Evolutionary conservation across 2,797 vertebrate species (phyloP), one percentile per base, ranked within the genome.

Genomic region (Chromobotia macracanthus): DNA sequence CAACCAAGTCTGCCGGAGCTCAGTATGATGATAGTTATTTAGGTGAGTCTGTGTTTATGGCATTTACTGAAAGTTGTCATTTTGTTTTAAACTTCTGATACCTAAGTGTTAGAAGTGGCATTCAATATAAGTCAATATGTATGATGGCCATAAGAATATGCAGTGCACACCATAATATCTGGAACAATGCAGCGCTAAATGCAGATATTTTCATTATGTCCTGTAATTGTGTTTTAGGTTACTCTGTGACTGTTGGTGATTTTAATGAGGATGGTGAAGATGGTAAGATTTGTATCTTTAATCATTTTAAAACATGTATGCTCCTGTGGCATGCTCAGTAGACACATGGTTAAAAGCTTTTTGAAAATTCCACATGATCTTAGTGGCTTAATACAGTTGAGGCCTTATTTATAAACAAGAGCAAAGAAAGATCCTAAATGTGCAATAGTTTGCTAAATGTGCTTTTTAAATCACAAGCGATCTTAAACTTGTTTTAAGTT

Each of bases 1-100:
- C 95, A 72, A 99, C 97, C 38, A 94, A 93, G 48, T 85, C 96
- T 0, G 96, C 97, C 31, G 91, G 93, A 1, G 95, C 96, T 25
- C 87, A 92, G 82, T 98, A 95, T 38, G 97, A 99, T 72, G 97
- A 99, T 93, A 99, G 97, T 88, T 99, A 99, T 86, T 87, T 99
- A 28, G 97, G 97, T 97, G 91, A 5, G 89, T 19, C 5, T 51
- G 15, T 46, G 50, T 13, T 58, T 28, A 16, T 72, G 8, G 12
- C 46, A 12, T 66, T 9, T 46, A 3, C 25, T 64, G 1, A 0
- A 18, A 60, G 60, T 5, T 72, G 53, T 68, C 21, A 63, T 55
- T 35, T 10, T 50, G 19, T 38, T 89, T 61, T 86, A 38, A 81
- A 74, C 0, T 60, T 61, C 88, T 16, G 25, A 44, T 46, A 28